Conservation (phyloP, 2,797 vertebrate species). For the Acestrorhynchus altus region DNA sequence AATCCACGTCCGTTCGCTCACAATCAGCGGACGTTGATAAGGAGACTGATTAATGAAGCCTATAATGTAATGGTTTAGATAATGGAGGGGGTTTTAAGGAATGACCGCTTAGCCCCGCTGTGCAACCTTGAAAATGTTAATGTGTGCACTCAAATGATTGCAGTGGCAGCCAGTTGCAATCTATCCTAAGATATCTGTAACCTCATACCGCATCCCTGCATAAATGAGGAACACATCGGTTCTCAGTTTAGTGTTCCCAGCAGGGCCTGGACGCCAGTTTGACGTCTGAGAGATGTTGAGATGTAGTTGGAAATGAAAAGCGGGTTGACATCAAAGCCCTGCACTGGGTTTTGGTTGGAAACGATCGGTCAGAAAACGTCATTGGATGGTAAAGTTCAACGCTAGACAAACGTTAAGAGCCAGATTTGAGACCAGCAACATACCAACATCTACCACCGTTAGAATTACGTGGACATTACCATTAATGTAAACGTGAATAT, state of each 20-base stretch:
- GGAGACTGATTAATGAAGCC: conserved; percentile 50
- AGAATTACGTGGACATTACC: too few relatives aligned
- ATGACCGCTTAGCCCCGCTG: conserved; percentile 59
- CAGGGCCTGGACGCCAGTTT: too few relatives aligned
- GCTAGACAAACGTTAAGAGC: too few relatives aligned
- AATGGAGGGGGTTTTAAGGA: conserved; percentile 42
- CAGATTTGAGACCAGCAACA: too few relatives aligned
- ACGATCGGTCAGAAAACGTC: too few relatives aligned
- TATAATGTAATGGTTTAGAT: conserved; percentile 46
- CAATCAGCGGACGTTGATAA: conserved; percentile 54
- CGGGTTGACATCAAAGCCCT: too few relatives aligned
- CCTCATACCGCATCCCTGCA: conserved; percentile 58
- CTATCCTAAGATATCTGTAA: conserved; percentile 50
- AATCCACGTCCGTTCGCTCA: conserved; percentile 43
- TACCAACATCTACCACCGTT: too few relatives aligned
- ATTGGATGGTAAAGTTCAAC: too few relatives aligned
- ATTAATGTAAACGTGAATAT: too few relatives aligned
- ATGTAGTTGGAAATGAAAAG: too few relatives aligned
- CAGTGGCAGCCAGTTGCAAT: conserved; percentile 58
- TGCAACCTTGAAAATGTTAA: conserved; percentile 69
- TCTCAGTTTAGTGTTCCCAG: neutral
- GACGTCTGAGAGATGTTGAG: too few relatives aligned
- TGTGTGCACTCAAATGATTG: conserved; percentile 62
- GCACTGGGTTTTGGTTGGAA: too few relatives aligned
- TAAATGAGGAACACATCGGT: conserved; percentile 51